phyloP scores from a whole-genome alignment of 1,140 invertebrate species.

The Hyphantria cunea region DNA sequence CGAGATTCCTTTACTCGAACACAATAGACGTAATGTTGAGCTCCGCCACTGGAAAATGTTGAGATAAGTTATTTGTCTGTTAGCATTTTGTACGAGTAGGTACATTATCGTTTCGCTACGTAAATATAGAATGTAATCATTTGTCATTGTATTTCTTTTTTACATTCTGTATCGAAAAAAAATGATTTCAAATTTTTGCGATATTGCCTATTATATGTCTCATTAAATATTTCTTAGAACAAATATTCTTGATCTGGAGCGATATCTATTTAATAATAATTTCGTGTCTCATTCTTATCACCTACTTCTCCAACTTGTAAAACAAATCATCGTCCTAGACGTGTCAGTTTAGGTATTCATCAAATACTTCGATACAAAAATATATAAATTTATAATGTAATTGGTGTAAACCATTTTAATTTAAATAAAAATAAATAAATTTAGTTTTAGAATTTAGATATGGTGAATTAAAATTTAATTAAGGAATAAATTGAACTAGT shows the following conservation, averaged over 20 bases:
- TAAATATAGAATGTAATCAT: conserved; percentile 35
- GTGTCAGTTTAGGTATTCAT: too few relatives aligned
- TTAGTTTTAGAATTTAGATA: too few relatives aligned
- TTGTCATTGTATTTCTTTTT: conserved; percentile 28
- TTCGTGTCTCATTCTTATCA: neutral
- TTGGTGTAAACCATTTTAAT: too few relatives aligned
- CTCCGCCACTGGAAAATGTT: conserved; percentile 52
- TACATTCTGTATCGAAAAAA: conserved; percentile 1
- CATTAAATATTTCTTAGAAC: neutral
- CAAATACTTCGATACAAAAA: too few relatives aligned
- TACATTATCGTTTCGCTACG: conserved; percentile 38
- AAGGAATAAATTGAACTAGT: too few relatives aligned
- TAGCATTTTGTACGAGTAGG: conserved; percentile 40
- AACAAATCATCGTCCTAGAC: too few relatives aligned
- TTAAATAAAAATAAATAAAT: too few relatives aligned
- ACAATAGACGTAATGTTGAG: conserved; percentile 54
- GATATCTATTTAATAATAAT: neutral
- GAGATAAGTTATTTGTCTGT: conserved; percentile 56
- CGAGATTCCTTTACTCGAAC: conserved; percentile 54
- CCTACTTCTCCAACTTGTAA: too few relatives aligned
- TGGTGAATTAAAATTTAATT: too few relatives aligned
- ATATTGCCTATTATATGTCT: conserved; percentile 9
- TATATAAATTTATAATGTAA: too few relatives aligned
- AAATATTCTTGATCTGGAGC: neutral
- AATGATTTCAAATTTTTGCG: conserved; percentile 11